Evolutionary conservation across 2,113 vertebrate genomes (phyloP), one percentile per base, ranked within the genome.

Genomic region (Xiphophorus hellerii): DNA sequence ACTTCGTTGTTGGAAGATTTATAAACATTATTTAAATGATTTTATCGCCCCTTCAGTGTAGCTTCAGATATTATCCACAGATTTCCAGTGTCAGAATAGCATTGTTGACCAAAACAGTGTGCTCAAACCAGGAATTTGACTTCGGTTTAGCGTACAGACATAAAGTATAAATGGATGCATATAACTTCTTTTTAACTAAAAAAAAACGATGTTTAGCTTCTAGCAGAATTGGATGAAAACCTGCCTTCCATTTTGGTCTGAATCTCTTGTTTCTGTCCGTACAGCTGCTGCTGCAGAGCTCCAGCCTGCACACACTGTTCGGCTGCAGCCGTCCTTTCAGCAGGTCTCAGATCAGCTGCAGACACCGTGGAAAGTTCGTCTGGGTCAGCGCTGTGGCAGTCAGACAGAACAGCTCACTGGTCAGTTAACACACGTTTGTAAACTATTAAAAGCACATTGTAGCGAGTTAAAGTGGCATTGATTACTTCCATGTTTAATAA

Each of bases 381-480:
- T 88, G 93, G 89, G 84, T 92, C 44, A 93, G 85, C 22, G 58
- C 90, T 0, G 77, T 90, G 51, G 78, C 90, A 0, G 69, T 93
- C 69, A 90, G 94, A 71, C 87, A 93, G 77, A 94, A 86, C 86
- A 94, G 94, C 84, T 88, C 93, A 60, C 92, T 93, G 94, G 94
- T 94, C 48, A 74, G 81, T 11, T 9, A 58, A 58, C 51, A n/a
- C 51, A 11, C 11, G 2, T 11, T 11, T 2, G 35, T 37, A 3
- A 35, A 3, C 10, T 37, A 37, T 37, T 35, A 1, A 35, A 35
- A 35, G 9, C 8, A 2, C 11, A 35, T 35, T 10, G 35, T 35
- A 35, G 35, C 35, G 9, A 35, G 35, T 35, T 37, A 37, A 37
- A 3, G 35, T 37, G 35, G 35, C 10, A 37, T 37, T 37, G 35